Base-by-base conservation (phyloP, 2,888 invertebrate species). In the Tenthredo scrophulariae region DNA sequence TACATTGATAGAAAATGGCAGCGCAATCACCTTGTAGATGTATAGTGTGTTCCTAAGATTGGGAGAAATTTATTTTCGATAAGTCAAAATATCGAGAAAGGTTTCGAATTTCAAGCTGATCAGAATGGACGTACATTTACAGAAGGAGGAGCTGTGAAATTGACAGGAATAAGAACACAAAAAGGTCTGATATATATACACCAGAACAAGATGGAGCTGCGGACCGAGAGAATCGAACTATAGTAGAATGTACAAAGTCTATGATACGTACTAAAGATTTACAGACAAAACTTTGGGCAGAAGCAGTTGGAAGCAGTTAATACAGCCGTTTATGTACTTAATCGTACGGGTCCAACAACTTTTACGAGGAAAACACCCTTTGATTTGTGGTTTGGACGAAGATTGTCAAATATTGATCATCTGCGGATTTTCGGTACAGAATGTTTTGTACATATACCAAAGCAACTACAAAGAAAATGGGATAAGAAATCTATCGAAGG, bases 271-370 rank as follows among this genome's bases (percentile, higher is more conserved):
- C 84, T 0, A 86, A 84, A 50, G 89, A 88, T 0, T 67, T 91
- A 18, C 75, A 85, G 50, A 80, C 87, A 37, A 88, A 88, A n/a
- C 87, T 91, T 6, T 93, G 92, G 93, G 92, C 92, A 5, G 93
- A 93, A 87, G 93, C 92, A 2, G 89, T 92, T 0, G 4, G 93
- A 93, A 87, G 93, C 92, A 2, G 89, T 92, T 0, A 89, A 91
- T 7, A 91, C 89, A 85, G 91, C 91, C 9, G 89, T 90, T 1
- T 92, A 91, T 85, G 85, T 92, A 46, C 86, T 93, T 3, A 93
- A 93, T 85, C 87, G 91, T 74, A 91, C 86, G 2, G 89, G 90
- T 43, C 89, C 89, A 4, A 90, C 87, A 29, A 88, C 90, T 50
- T 87, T 88, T 3, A 40, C 82, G 3, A 86, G 88, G 46, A 86